phyloP scores from a whole-genome alignment of 1,140 invertebrate species.

The Listronotus bonariensis region DNA sequence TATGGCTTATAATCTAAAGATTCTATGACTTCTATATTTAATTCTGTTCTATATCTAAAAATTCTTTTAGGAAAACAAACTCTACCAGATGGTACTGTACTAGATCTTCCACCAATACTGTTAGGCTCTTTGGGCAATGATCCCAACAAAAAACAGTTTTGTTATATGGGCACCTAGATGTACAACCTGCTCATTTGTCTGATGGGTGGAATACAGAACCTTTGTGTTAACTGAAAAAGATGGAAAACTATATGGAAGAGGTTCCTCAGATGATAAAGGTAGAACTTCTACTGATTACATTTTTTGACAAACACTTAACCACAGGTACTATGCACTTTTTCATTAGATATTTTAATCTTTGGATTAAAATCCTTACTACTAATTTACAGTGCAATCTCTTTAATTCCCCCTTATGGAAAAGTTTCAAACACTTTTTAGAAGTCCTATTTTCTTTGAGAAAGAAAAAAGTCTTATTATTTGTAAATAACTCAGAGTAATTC shows the following conservation, averaged over 20 bases:
- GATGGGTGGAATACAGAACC: constrained; percentile 98
- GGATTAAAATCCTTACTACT: too few relatives aligned
- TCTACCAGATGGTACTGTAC: constrained; percentile 70
- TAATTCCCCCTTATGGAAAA: too few relatives aligned
- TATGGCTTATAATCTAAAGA: not conserved
- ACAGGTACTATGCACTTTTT: too few relatives aligned
- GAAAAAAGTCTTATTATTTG: too few relatives aligned
- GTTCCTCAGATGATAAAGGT: constrained; percentile 92
- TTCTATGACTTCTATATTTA: not conserved
- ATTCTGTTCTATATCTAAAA: too few relatives aligned
- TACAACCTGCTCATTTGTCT: constrained; percentile 88
- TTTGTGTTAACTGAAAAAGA: constrained; percentile 83
- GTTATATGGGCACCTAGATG: constrained; percentile 97
- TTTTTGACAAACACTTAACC: too few relatives aligned
- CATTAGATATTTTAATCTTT: too few relatives aligned
- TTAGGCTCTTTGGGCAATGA: constrained; percentile 86
- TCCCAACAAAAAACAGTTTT: constrained; percentile 86
- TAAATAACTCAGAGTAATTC: too few relatives aligned
- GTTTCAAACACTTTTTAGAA: too few relatives aligned
- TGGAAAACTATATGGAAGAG: constrained; percentile 85
- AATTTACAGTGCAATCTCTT: too few relatives aligned
- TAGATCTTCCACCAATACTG: constrained; percentile 87
- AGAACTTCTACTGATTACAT: not conserved
- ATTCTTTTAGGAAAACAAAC: constrained; percentile 63
- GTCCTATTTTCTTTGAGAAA: too few relatives aligned